Percentiles rank a stretch among this genome's conserved stretches.
Evolutionary conservation across 2,888 invertebrate species (phyloP).

Genomic region (Tolmerus cingulatus): DNA sequence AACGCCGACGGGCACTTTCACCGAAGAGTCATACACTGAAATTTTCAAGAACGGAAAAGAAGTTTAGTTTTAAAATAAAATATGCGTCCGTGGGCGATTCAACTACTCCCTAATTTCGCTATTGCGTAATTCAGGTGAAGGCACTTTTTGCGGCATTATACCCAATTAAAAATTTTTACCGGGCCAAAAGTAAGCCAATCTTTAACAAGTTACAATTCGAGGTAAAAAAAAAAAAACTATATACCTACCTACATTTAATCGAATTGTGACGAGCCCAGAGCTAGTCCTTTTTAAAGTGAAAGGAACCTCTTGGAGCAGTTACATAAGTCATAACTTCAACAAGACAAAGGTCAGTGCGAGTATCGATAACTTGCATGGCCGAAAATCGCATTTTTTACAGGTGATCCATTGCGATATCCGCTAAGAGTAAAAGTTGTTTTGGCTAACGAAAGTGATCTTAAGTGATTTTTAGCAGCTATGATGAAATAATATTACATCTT

Average conservation of each 20-base stretch:
- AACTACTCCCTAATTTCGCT: background rate
- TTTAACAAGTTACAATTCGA: background rate
- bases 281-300: conserved; percentile 38
- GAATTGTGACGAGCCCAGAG: background rate
- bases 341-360: conserved; percentile 21
- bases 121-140: conserved; percentile 10
- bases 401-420: conserved; percentile 1
- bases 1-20: conserved; percentile 74
- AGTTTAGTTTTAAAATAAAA: background rate
- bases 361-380: conserved; percentile 12
- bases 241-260: background rate
- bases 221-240: background rate
- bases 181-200: conserved; percentile 5
- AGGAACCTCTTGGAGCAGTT: background rate
- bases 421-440: conserved; percentile 39
- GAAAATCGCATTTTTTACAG: background rate
- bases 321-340: background rate
- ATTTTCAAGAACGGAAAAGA: conserved; percentile 28
- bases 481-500: background rate
- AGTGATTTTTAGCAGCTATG: background rate
- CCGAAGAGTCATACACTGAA: conserved; percentile 77
- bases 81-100: background rate
- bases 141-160: background rate
- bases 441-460: conserved; percentile 11
- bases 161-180: background rate